Base-by-base conservation (phyloP, 2,797 vertebrate genomes). In the Picus viridis region DNA sequence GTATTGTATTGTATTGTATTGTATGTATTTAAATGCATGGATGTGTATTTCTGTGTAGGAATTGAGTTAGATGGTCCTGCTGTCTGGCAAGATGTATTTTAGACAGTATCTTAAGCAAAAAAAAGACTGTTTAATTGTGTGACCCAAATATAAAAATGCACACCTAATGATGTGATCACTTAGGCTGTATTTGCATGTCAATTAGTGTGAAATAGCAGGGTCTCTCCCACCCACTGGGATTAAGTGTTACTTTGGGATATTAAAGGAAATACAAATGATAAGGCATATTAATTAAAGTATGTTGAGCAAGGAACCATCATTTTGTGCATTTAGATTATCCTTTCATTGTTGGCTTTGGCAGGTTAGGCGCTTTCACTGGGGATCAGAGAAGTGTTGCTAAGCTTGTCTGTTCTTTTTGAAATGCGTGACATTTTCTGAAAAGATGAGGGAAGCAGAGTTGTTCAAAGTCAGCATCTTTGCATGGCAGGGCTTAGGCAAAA, bases 331-430 rank as follows among this genome's bases (percentile, higher is more conserved):
- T 92, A 78, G 59, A 82, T 91, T 77, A 77, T 87, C 54, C 93
- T 82, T 94, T 92, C 16, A 85, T 91, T 95, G 86, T 95, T 96
- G 76, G 36, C 91, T 90, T 88, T 96, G 93, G 73, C 49, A 54
- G 69, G 86, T 96, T 88, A 57, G 94, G 96, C 93, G 45, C 19
- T 89, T 94, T 96, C 71, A 62, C 83, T 90, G 73, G 83, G 85
- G 39, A 58, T 90, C 83, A 87, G 56, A 41, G 43, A 36, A 49
- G 18, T 82, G 83, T 92, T 82, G 77, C 53, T 86, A 67, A 88
- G 53, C 90, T 88, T 86, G 88, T 73, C 77, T 92, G 2, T 79
- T 93, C 68, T 70, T 91, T 89, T 77, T 81, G 57, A 69, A 89
- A 78, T 69, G 43, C 43, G 30, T 78, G 88, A 63, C 7, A 43